Base-by-base conservation (phyloP, 2,888 invertebrate species). In the Heteromurus nitidus region DNA sequence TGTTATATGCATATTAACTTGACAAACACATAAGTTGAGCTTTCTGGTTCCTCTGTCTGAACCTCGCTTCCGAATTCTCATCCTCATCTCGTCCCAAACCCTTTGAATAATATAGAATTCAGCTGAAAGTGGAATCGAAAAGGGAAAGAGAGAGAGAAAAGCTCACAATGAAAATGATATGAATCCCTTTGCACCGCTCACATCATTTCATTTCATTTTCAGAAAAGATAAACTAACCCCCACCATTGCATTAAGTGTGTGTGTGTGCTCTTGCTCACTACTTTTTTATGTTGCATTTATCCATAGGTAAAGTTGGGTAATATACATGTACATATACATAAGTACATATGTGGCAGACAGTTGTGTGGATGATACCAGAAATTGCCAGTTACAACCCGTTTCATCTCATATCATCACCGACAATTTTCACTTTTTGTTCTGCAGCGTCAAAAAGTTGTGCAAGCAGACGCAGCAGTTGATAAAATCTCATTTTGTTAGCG, bases 81-180 rank as follows among this genome's bases (percentile, higher is more conserved):
- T n/a, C n/a, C n/a, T n/a, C n/a, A 28, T 58, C 42, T 75, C 75
- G 28, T 58, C 69, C 47, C 36, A 31, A 70, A 70, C 50, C 53
- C 60, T 77, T 69, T 77, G 77, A 77, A 77, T 77, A 77, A 77
- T 77, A 67, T 50, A 77, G 60, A 76, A 55, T 67, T 75, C 24
- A 7, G 22, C 18, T 64, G 53, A 50, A 62, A 55, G 70, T 69
- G 36, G 62, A 77, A 64, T 76, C 22, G 28, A 28, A 28, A 18
- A n/a, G 31, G 13, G n/a, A 30, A 2, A 11, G 7, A 62, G 26
- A 7, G 16, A 24, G 44, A 44, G 30, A 30, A 74, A 58, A 18
- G 22, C 47, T 47, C 20, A 18, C 67, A 58, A 65, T 67, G 44
- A 50, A 50, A 75, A 67, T 67, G 44, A 47, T 76, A 68, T 47